Evolutionary conservation across 2,113 vertebrate species (phyloP), one percentile per base, ranked within the genome.

Genomic region (Osmerus mordax): DNA sequence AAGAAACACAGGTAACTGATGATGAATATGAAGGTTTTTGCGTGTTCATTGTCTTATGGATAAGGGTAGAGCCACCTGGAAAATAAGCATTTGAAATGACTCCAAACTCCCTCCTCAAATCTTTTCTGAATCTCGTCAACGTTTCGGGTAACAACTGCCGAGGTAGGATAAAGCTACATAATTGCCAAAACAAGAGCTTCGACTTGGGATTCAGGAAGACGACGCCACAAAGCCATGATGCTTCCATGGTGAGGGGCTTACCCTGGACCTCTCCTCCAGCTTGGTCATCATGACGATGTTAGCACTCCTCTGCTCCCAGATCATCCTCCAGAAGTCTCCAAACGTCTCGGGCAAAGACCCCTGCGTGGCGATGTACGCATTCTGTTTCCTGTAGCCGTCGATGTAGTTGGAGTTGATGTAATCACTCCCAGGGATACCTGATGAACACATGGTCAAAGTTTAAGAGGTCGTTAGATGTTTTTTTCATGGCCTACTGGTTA

Each of bases 281-380:
- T 97, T 98, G 65, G 97, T 99, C 97, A 99, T 99, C 97, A 99
- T 98, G 80, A 99, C 96, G 0, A 99, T 89, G 19, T 95, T 97
- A 66, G 96, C 96, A n/a, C 96, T 96, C 67, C 96, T 91, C 76
- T 99, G 97, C 12, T 99, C 97, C 97, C 97, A 99, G 82, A 99
- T 95, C 97, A 99, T 99, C 84, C 97, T 95, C 97, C 97, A 99
- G 87, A 99, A 99, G 78, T 99, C 97, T n/a, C 96, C 96, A 53
- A 99, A 99, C 0, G 97, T 99, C 90, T 99, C 97, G 0, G 97
- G 96, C 73, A 99, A 87, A 8, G 97, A 88, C 2, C 97, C 97
- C 78, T 99, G 97, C 0, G 97, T 99, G 76, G 97, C 97, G 47
- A 99, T 99, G 70, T 99, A 99, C 4, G 97, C 97, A 5, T 99